Percentiles rank a stretch among this genome's conserved stretches.
These are phyloP conservation scores for Apogon talboti DNA, from an alignment of 2,797 vertebrate species.

Conservation along the genomic window DNA sequence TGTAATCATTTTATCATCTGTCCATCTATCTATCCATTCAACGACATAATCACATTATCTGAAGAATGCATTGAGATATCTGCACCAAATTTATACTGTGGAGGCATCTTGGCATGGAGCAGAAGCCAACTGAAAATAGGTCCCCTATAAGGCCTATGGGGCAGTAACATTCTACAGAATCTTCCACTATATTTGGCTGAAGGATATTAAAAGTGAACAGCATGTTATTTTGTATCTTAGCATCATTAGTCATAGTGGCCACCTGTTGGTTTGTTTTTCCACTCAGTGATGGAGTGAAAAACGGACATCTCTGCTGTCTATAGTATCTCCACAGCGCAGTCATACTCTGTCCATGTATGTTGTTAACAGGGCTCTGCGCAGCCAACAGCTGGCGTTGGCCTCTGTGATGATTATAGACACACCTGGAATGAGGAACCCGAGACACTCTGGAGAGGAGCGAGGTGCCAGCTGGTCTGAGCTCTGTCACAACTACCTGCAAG, in stretches of 20 bases:
- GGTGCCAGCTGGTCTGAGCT: constrained; percentile 92
- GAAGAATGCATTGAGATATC: no score
- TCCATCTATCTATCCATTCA: no score
- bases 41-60: no score
- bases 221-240: no score
- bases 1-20: no score
- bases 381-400: constrained; percentile 88
- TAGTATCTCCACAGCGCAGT: neutral
- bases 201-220: no score
- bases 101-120: no score
- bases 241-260: neutral
- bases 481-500: constrained; percentile 93
- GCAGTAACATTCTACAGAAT: no score
- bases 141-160: no score
- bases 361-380: constrained; percentile 86
- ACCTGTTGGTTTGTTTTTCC: constrained; percentile 2
- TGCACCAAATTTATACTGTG: no score
- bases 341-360: neutral
- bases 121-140: no score
- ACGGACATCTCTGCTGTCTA: neutral
- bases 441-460: constrained; percentile 83
- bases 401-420: constrained; percentile 92
- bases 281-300: neutral
- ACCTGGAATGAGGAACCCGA: constrained; percentile 90
- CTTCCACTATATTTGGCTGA: no score